phyloP scores from a whole-genome alignment of 1,140 invertebrate species.

The Arctopsyche grandis region DNA sequence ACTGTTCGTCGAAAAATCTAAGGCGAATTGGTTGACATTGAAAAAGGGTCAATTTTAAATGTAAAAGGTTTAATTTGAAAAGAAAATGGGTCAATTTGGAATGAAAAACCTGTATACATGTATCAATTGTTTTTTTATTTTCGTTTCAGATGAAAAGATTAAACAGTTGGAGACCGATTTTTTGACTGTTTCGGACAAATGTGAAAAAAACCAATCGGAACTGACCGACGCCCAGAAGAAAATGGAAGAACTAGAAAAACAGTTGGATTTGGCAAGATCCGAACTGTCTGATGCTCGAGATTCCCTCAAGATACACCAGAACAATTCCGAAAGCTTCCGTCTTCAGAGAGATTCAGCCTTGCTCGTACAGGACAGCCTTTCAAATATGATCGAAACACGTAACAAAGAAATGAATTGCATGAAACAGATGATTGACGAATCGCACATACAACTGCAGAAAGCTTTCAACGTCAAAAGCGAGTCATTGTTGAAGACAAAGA shows the following conservation, averaged over 20 bases:
- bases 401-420: constrained; percentile 77
- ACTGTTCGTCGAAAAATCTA: constrained; percentile 84
- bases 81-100: too few species aligned
- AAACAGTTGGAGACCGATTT: constrained; percentile 3
- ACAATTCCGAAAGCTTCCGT: constrained; percentile 66
- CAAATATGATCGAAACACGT: constrained; percentile 75
- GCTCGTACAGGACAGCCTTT: constrained; percentile 77
- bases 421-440: constrained; percentile 69
- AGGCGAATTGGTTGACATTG: constrained; percentile 82
- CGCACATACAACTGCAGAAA: constrained; percentile 73
- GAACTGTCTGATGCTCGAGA: constrained; percentile 11
- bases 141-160: constrained; percentile 32
- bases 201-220: neutral
- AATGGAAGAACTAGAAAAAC: neutral
- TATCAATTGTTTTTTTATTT: neutral
- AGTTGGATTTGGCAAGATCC: neutral
- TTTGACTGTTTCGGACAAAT: neutral
- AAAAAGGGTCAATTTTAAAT: too few species aligned
- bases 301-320: constrained; percentile 63
- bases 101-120: too few species aligned
- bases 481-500: constrained; percentile 80
- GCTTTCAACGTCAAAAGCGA: constrained; percentile 84
- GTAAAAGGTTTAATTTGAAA: too few species aligned
- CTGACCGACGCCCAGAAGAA: neutral
- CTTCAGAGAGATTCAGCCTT: constrained; percentile 71